phyloP scores from a whole-genome alignment of 2,113 vertebrate genomes.

The Fregetta grallaria region DNA sequence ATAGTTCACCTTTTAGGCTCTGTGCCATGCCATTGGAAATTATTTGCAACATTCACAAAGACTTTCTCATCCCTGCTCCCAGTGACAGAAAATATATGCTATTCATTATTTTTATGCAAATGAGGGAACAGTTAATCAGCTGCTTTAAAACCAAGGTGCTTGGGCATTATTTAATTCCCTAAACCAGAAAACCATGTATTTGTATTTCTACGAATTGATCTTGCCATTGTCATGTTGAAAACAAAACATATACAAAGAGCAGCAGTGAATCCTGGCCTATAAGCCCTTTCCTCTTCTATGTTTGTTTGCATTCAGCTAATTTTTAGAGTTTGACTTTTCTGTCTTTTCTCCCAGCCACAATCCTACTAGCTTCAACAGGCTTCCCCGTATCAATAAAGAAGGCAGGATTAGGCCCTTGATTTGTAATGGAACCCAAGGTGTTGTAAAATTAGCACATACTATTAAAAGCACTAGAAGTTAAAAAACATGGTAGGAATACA shows the following conservation, averaged over 20 bases:
- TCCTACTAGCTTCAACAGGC: neutral
- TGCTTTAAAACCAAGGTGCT: neutral
- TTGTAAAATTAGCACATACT: neutral
- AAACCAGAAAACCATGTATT: neutral
- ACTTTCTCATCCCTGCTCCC: neutral
- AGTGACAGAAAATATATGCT: neutral
- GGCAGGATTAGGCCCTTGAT: neutral
- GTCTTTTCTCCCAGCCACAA: neutral
- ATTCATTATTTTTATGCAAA: slow-evolving; percentile 1
- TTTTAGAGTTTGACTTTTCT: neutral
- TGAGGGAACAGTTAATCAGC: neutral
- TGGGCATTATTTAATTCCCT: neutral
- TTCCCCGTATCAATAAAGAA: neutral
- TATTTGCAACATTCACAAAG: neutral
- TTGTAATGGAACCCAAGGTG: neutral
- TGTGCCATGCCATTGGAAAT: neutral
- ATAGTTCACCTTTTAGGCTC: neutral
- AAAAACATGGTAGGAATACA: neutral
- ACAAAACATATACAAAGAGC: neutral
- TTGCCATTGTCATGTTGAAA: neutral
- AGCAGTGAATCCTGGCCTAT: neutral
- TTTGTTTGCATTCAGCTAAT: neutral
- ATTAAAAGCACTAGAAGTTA: neutral
- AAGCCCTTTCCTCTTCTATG: neutral
- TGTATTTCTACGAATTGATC: neutral